These are phyloP conservation scores for Poeciliopsis prolifica DNA, from an alignment of 2,113 vertebrate species.

Conservation along the genomic window DNA sequence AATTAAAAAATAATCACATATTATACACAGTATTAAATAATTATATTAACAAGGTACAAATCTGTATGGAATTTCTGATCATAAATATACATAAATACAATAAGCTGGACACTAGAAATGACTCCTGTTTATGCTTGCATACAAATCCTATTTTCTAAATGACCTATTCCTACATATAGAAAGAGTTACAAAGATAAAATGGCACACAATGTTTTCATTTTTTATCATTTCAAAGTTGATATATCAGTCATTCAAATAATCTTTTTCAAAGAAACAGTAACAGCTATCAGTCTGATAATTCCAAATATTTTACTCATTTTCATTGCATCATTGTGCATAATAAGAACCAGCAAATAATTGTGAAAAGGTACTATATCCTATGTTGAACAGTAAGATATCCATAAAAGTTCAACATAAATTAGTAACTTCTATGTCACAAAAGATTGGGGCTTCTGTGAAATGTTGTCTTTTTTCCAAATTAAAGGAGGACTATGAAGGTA, in stretches of 20 bases:
- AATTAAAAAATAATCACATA: not conserved
- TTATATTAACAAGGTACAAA: not conserved
- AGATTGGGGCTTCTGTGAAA: no score
- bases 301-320: not conserved
- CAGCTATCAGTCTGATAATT: not conserved
- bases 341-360: not conserved
- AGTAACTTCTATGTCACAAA: not conserved
- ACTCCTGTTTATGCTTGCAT: not conserved
- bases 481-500: not conserved
- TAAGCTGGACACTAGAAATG: not conserved
- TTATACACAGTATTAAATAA: not conserved
- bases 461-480: not conserved
- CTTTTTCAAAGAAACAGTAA: conserved; percentile 1
- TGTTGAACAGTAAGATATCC: not conserved
- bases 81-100: not conserved
- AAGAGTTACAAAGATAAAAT: not conserved
- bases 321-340: not conserved
- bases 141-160: not conserved
- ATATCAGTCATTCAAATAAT: not conserved
- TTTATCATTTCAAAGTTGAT: not conserved
- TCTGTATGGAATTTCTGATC: not conserved
- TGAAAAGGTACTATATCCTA: not conserved
- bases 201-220: not conserved
- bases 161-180: not conserved
- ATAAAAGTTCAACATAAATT: not conserved